phyloP scores from a whole-genome alignment of 2,113 vertebrate species.

The Halcyon senegalensis region DNA sequence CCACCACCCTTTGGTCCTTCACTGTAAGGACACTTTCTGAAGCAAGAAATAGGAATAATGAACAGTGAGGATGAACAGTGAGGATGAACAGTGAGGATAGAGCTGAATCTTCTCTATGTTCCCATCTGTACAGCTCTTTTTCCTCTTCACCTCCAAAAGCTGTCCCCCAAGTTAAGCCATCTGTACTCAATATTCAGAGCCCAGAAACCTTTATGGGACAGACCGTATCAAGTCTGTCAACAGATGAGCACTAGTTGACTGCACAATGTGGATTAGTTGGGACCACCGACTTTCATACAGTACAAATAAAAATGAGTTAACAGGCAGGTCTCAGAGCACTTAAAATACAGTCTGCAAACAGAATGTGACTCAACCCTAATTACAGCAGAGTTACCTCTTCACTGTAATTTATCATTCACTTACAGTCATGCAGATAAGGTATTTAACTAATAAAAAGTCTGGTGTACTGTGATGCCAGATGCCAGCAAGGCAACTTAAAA shows the following conservation, averaged over 20 bases:
- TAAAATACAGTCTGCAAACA: slow-evolving; percentile 14
- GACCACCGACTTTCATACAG: neutral
- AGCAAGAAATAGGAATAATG: neutral
- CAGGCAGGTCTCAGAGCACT: neutral
- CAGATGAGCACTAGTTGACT: neutral
- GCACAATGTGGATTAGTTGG: neutral
- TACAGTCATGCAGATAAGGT: neutral
- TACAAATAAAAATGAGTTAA: neutral
- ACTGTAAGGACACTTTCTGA: neutral
- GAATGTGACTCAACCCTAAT: slow-evolving; percentile 21
- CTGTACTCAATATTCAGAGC: neutral
- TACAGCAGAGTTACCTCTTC: neutral
- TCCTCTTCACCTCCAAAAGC: neutral
- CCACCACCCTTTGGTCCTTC: neutral
- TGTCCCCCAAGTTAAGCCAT: neutral
- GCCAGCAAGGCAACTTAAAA: slow-evolving; percentile 21
- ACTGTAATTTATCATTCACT: slow-evolving; percentile 11
- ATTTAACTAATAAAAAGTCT: slow-evolving; percentile 20
- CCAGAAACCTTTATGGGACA: neutral
- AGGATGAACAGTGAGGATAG: neutral
- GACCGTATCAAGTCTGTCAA: neutral
- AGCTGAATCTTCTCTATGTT: neutral
- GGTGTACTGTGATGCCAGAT: neutral
- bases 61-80: neutral
- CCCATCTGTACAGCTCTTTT: neutral